These are phyloP conservation scores for Theropithecus gelada DNA, from an alignment of 2,113 vertebrate species.

Conservation along the genomic window DNA sequence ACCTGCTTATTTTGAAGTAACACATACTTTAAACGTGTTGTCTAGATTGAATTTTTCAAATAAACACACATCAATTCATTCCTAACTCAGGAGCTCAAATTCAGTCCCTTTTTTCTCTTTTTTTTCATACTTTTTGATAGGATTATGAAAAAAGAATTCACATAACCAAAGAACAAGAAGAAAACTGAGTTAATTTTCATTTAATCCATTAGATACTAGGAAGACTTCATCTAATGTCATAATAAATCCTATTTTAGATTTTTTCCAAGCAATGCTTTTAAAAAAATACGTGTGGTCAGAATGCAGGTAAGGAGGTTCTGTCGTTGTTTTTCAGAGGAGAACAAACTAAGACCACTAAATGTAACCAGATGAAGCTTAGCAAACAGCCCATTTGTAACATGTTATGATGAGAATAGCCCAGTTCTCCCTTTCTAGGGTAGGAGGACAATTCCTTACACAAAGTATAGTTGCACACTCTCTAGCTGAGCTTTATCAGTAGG, in stretches of 20 bases:
- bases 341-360: background rate
- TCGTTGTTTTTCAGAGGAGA: background rate
- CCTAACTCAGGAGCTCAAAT: conserved; percentile 15
- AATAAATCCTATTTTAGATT: conserved; percentile 18
- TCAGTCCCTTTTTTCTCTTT: background rate
- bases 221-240: background rate
- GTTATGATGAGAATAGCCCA: background rate
- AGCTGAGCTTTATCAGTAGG: background rate
- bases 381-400: background rate
- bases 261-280: background rate
- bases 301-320: background rate
- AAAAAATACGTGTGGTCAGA: background rate
- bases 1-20: background rate
- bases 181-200: conserved; percentile 23
- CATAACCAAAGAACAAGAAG: background rate
- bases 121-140: conserved; percentile 2
- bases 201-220: background rate
- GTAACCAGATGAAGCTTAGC: background rate
- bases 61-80: background rate
- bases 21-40: background rate
- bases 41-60: conserved; percentile 28
- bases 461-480: background rate
- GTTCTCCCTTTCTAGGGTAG: background rate
- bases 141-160: background rate
- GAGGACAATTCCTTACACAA: background rate